Percentiles rank a stretch among this genome's conserved stretches.
phyloP scores from a whole-genome alignment of 2,113 vertebrate genomes.

The Sylvia atricapilla region DNA sequence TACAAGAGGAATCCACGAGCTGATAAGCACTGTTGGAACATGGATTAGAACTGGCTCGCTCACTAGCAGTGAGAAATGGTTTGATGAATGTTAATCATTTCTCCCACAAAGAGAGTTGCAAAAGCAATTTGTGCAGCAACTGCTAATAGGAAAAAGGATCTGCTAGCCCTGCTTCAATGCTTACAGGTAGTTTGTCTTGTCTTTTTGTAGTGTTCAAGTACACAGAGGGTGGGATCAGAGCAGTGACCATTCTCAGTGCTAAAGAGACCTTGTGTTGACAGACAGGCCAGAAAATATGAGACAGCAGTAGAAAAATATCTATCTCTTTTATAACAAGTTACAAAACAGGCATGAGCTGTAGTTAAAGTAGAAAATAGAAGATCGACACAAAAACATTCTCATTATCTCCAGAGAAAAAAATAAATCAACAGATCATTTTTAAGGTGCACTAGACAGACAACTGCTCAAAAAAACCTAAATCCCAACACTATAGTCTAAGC shows the following conservation, averaged over 20 bases:
- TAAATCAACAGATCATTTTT: neutral
- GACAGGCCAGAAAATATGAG: neutral
- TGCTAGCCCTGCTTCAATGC: neutral
- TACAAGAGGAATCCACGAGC: fast-evolving
- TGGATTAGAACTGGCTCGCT: neutral
- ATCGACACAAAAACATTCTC: neutral
- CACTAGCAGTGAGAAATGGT: neutral
- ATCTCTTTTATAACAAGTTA: neutral
- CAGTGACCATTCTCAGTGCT: neutral
- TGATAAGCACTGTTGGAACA: neutral
- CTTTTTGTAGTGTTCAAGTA: neutral
- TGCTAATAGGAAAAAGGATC: neutral
- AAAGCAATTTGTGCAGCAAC: neutral
- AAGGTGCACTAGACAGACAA: neutral
- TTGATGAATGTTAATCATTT: neutral
- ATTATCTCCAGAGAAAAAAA: neutral
- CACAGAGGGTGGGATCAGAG: neutral
- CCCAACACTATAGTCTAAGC: neutral
- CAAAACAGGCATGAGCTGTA: neutral
- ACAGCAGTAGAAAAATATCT: neutral
- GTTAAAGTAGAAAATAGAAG: neutral
- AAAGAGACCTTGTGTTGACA: neutral
- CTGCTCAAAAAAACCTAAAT: neutral
- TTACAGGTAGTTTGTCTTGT: neutral
- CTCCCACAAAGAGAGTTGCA: neutral